phyloP scores from a whole-genome alignment of 2,113 vertebrate genomes.

The Conger conger region DNA sequence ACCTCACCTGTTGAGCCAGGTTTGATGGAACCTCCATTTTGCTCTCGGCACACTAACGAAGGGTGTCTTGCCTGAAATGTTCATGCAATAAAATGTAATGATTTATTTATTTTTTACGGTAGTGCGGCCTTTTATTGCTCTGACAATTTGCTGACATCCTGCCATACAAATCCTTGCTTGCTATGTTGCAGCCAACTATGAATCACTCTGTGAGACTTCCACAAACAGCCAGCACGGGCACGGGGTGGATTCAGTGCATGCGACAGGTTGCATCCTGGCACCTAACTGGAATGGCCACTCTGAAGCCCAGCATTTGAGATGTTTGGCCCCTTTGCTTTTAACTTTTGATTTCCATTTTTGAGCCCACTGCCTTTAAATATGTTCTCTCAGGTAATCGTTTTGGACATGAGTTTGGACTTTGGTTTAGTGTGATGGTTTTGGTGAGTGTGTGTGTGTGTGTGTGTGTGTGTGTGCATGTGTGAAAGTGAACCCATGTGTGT shows the following conservation, averaged over 20 bases:
- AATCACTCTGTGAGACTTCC: no score
- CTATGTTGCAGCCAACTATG: no score
- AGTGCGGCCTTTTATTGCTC: no score
- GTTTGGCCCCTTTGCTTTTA: not conserved
- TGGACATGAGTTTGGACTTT: not conserved
- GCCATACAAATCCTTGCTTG: no score
- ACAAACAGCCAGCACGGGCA: no score
- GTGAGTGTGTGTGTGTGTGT: not conserved
- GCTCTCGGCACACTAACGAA: no score
- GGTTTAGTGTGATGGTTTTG: not conserved
- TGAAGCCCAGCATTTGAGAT: not conserved
- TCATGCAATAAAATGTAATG: no score
- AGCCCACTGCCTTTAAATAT: not conserved
- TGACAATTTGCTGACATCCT: not conserved
- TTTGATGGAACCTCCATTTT: no score
- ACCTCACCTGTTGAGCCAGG: no score
- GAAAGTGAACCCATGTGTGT: conserved; percentile 11
- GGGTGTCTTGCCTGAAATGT: no score
- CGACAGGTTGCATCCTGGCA: not conserved
- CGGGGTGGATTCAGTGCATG: not conserved
- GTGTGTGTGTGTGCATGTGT: conserved; percentile 2
- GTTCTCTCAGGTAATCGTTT: not conserved
- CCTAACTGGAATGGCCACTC: not conserved
- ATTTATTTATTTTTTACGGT: no score
- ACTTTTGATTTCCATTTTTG: not conserved